These are phyloP conservation scores for Solea solea DNA, from an alignment of 2,113 vertebrate species.

Conservation along the genomic window DNA sequence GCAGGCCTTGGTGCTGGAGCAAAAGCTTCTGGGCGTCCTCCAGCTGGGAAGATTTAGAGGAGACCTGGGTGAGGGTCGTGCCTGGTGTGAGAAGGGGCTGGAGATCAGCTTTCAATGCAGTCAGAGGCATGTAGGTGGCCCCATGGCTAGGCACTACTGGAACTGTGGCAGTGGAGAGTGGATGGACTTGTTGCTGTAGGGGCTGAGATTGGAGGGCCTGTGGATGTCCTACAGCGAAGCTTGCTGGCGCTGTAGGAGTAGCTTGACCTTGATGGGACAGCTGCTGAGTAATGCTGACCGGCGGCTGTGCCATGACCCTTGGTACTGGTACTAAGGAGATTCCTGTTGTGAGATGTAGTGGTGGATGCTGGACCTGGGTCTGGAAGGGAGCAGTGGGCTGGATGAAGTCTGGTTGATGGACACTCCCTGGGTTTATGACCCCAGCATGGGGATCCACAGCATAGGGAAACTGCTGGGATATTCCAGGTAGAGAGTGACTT, in stretches of 20 bases:
- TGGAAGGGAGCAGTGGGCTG: constrained; percentile 79
- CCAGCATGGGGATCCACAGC: constrained; percentile 52
- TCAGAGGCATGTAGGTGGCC: constrained; percentile 62
- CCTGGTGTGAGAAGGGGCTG: constrained; percentile 70
- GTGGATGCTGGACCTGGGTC: constrained; percentile 71
- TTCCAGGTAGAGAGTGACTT: constrained; percentile 26
- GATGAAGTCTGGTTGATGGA: constrained; percentile 74
- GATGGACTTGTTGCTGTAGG: constrained; percentile 37
- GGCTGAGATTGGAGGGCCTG: constrained; percentile 38
- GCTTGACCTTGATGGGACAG: constrained; percentile 46
- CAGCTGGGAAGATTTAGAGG: constrained; percentile 83
- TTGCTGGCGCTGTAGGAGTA: constrained; percentile 16
- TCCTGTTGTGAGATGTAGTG: constrained; percentile 38
- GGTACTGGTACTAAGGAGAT: constrained; percentile 35
- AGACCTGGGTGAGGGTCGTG: constrained; percentile 44
- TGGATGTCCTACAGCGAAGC: constrained; percentile 31
- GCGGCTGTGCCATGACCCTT: constrained; percentile 23
- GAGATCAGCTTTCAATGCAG: constrained; percentile 68
- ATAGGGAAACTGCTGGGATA: constrained; percentile 63
- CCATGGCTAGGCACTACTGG: constrained; percentile 17
- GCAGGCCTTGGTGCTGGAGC: constrained; percentile 85
- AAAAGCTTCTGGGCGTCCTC: constrained; percentile 89
- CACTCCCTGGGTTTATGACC: constrained; percentile 19
- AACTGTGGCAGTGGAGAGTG: constrained; percentile 6
- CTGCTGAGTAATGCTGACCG: constrained; percentile 44